Conservation (phyloP, 2,888 invertebrate genomes). For the Erebia palarica region DNA sequence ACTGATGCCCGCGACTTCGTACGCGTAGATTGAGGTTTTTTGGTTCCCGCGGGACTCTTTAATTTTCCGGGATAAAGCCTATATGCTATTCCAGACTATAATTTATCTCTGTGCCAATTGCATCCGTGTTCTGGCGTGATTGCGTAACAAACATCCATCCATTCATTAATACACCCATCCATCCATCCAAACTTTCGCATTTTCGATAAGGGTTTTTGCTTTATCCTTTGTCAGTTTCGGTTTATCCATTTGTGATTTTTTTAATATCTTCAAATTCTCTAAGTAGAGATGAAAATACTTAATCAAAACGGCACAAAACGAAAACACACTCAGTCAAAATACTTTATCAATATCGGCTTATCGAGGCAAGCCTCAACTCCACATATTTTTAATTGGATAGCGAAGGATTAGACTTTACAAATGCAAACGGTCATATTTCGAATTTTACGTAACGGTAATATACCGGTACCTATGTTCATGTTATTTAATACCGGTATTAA, state of each 20-base stretch:
- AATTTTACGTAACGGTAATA: slow-evolving; percentile 8
- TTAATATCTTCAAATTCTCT: background rate
- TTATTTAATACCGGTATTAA: slow-evolving; percentile 57
- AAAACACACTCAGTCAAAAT: slow-evolving; percentile 4
- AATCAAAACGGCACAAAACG: background rate
- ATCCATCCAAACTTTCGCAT: too few species aligned
- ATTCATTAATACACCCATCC: too few species aligned
- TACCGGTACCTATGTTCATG: slow-evolving; percentile 38
- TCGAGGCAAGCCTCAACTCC: slow-evolving; percentile 23
- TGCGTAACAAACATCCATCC: too few species aligned
- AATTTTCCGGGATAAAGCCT: too few species aligned
- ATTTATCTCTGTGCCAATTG: too few species aligned
- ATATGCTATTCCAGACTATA: too few species aligned
- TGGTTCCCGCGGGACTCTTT: too few species aligned
- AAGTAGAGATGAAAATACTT: background rate
- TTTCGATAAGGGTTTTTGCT: too few species aligned
- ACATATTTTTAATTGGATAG: slow-evolving; percentile 38
- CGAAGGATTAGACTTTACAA: slow-evolving; percentile 32
- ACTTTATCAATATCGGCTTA: slow-evolving; percentile 33
- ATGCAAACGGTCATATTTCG: slow-evolving; percentile 28
- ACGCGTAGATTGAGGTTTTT: too few species aligned
- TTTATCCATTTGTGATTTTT: background rate
- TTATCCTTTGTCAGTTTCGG: too few species aligned
- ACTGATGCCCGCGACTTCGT: too few species aligned
- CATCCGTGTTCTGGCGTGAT: too few species aligned